Conservation (phyloP, 2,888 invertebrate genomes). For the Nebria brevicollis region DNA sequence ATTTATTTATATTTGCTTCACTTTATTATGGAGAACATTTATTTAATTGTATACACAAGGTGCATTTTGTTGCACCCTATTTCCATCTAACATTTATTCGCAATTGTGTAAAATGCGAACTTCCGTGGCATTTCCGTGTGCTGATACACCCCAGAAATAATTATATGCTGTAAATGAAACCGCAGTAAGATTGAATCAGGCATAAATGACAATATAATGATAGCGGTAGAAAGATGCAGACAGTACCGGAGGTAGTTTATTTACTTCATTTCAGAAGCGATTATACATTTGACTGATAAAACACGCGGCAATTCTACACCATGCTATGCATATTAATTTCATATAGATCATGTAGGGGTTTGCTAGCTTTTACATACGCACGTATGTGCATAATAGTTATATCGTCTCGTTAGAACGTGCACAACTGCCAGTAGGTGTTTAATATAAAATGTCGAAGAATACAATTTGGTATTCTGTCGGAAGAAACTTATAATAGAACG, state of each 20-base stretch:
- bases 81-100: no score
- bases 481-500: no score
- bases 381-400: neutral
- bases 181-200: neutral
- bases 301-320: slow-evolving; percentile 31
- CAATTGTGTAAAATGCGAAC: no score
- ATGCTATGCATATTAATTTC: slow-evolving; percentile 43
- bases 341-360: slow-evolving; percentile 23
- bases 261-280: slow-evolving; percentile 45
- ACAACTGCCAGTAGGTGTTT: neutral
- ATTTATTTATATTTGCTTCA: no score
- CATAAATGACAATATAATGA: neutral
- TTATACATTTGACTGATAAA: slow-evolving; percentile 40
- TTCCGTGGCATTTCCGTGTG: no score
- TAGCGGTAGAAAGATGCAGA: slow-evolving; percentile 10
- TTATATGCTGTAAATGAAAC: neutral
- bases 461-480: no score
- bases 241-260: slow-evolving; percentile 44
- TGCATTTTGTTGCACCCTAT: no score
- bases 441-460: neutral
- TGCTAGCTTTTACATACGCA: neutral
- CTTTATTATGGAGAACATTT: no score
- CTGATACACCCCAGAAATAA: neutral
- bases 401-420: neutral
- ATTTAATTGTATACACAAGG: no score